A percentile compares a stretch with the other conserved stretches of the same genome.
Conservation (phyloP, 2,888 invertebrate species). For the Aricia artaxerxes region DNA sequence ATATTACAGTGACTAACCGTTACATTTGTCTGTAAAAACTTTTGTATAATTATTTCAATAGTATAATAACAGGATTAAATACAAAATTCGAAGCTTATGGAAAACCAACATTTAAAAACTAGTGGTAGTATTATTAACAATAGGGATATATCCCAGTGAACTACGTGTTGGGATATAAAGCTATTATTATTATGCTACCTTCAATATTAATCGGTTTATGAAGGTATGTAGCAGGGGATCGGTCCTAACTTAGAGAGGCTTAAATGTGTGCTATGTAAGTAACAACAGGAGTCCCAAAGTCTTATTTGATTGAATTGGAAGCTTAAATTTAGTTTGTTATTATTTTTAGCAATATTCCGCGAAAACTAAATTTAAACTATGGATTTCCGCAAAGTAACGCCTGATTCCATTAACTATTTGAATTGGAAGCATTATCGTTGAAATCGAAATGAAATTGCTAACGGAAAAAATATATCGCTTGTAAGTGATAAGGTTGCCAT, state of each 20-base stretch:
- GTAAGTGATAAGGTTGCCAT: background rate
- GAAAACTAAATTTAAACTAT: no score
- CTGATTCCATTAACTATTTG: no score
- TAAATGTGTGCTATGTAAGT: slow-evolving; percentile 12
- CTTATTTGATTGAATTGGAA: background rate
- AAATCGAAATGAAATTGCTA: background rate
- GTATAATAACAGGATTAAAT: no score
- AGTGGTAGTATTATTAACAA: background rate
- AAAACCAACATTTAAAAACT: background rate
- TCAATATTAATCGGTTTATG: slow-evolving; percentile 3
- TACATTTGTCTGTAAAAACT: no score
- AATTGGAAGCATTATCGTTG: slow-evolving; percentile 3
- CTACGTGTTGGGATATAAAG: background rate
- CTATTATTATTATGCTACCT: background rate
- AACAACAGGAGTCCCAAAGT: slow-evolving; percentile 4
- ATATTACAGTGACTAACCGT: no score
- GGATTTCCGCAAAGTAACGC: no score
- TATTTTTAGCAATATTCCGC: no score
- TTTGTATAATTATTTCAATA: no score
- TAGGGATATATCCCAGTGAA: background rate
- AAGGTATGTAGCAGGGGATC: slow-evolving; percentile 8
- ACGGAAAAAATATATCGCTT: background rate
- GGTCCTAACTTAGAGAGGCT: background rate
- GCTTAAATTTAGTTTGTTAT: no score
- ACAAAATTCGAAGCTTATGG: no score